A percentile compares a stretch with the other conserved stretches of the same genome.
phyloP scores from a whole-genome alignment of 2,888 invertebrate genomes.

The Alsophila aescularia region DNA sequence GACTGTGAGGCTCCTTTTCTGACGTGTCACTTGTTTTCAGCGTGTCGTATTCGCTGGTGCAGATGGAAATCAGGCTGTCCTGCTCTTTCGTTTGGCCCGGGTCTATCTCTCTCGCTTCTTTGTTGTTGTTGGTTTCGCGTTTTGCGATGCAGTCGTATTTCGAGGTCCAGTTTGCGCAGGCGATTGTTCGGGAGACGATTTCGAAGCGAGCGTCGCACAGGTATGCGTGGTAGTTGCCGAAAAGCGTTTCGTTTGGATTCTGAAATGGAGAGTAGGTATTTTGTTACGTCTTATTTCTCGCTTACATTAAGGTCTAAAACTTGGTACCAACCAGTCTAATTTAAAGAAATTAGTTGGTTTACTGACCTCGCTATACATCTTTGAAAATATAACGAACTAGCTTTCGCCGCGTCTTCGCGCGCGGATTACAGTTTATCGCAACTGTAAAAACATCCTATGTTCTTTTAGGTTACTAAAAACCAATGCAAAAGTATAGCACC shows the following conservation, averaged over 20 bases:
- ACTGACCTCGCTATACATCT: too few relatives aligned
- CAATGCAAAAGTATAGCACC: too few relatives aligned
- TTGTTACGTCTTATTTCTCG: background rate
- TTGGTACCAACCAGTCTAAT: too few relatives aligned
- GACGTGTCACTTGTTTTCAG: conserved; percentile 48
- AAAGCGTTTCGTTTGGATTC: conserved; percentile 87
- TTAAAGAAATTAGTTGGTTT: too few relatives aligned
- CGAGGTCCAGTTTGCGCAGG: conserved; percentile 91
- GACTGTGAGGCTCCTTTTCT: conserved; percentile 67
- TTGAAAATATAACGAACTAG: too few relatives aligned
- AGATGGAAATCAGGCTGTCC: conserved; percentile 73
- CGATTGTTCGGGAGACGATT: conserved; percentile 89
- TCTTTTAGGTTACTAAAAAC: too few relatives aligned
- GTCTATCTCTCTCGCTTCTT: conserved; percentile 62
- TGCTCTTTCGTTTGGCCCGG: conserved; percentile 60
- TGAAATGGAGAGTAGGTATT: conserved; percentile 48
- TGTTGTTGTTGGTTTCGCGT: conserved; percentile 70
- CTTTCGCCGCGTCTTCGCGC: too few relatives aligned
- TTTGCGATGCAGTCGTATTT: conserved; percentile 88
- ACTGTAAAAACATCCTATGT: too few relatives aligned
- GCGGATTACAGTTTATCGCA: too few relatives aligned
- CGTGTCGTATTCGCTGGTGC: conserved; percentile 77
- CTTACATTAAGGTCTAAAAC: too few relatives aligned
- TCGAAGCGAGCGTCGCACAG: conserved; percentile 92
- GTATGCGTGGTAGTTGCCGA: conserved; percentile 93